Percentiles rank a stretch among this genome's conserved stretches.
phyloP scores from a whole-genome alignment of 1,140 invertebrate genomes.

The Musca vetustissima region DNA sequence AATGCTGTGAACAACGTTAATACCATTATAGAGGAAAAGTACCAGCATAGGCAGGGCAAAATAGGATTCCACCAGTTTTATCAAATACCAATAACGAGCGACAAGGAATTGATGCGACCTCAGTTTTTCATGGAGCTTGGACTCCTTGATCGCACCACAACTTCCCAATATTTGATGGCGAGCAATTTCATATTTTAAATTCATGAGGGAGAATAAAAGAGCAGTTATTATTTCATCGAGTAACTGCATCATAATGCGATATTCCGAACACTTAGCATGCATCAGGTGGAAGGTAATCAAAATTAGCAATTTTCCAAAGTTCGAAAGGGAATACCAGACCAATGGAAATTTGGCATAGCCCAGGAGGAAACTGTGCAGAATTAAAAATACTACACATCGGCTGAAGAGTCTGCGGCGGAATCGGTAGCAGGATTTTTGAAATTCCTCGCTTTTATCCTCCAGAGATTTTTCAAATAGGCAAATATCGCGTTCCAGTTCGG shows the following conservation, averaged over 20 bases:
- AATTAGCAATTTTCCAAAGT: not conserved
- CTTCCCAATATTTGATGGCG: not conserved
- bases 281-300: not conserved
- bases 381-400: not conserved
- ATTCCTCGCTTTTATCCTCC: not conserved
- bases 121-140: not conserved
- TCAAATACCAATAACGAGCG: not conserved
- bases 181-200: not conserved
- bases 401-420: not conserved
- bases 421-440: not conserved
- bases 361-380: not conserved
- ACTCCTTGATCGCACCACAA: no score
- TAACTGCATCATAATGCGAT: not conserved
- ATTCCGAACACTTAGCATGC: not conserved
- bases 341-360: not conserved
- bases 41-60: not conserved
- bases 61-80: not conserved
- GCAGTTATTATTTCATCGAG: not conserved
- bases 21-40: constrained; percentile 9
- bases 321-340: not conserved
- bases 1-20: not conserved
- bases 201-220: not conserved
- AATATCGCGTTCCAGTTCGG: constrained; percentile 6
- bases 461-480: not conserved
- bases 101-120: not conserved